Conservation (phyloP, 1,140 invertebrate species). For the Drosophila trapezifrons region DNA sequence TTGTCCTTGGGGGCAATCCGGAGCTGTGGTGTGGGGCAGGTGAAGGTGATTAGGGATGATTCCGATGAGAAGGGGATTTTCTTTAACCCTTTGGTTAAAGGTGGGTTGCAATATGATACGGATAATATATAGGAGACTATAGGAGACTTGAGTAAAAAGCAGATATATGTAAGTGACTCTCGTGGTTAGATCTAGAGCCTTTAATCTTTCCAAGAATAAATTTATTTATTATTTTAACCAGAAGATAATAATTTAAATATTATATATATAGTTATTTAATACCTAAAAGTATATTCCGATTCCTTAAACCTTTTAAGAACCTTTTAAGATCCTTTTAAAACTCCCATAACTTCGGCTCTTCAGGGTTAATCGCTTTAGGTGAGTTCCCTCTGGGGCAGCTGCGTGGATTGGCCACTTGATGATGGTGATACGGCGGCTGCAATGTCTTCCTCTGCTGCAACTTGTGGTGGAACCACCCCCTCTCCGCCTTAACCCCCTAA, state of each 20-base stretch:
- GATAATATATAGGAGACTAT: too few species aligned
- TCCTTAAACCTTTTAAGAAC: too few species aligned
- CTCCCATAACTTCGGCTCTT: too few species aligned
- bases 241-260: too few species aligned
- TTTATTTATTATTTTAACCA: too few species aligned
- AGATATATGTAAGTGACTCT: background rate
- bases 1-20: slow-evolving; percentile 49
- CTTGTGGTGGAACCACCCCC: slow-evolving; percentile 27
- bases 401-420: slow-evolving; percentile 24
- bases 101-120: background rate
- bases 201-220: background rate
- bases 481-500: background rate
- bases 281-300: too few species aligned
- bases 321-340: too few species aligned
- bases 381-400: slow-evolving; percentile 7
- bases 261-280: too few species aligned
- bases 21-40: background rate
- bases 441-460: slow-evolving; percentile 36
- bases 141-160: too few species aligned
- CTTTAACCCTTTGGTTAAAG: slow-evolving; percentile 13
- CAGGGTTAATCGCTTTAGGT: slow-evolving; percentile 19
- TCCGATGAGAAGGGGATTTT: background rate
- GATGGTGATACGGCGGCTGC: slow-evolving; percentile 6
- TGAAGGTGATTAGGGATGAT: slow-evolving; percentile 26
- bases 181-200: accelerated